Base-by-base conservation (phyloP, 2,113 vertebrate genomes). In the Microtus richardsoni region DNA sequence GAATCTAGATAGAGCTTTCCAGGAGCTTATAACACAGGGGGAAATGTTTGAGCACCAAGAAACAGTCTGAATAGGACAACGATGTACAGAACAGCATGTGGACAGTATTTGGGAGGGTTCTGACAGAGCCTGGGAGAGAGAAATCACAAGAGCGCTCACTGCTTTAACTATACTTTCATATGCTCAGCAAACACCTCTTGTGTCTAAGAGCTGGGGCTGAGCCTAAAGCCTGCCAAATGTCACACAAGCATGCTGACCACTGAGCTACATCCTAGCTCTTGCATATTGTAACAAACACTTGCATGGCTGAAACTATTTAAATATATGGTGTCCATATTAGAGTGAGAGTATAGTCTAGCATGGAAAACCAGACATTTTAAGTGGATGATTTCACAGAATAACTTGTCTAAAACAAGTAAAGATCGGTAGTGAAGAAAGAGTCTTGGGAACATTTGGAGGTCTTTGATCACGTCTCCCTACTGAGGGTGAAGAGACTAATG, bases 401-500 rank as follows among this genome's bases (percentile, higher is more conserved):
- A 49, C 47, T 93, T 87, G 62, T 44, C 14, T 94, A 84, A 96
- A 68, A 89, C 82, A 78, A 89, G 74, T 90, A 91, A 62, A 91
- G 85, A 91, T 80, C 3, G 9, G 21, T 82, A 87, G 17, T 14
- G 79, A 64, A 94, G 92, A 24, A 64, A 94, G 92, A 24, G 30
- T 71, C 54, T 77, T 70, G 49, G 44, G 60, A 64, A 60, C 8
- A 26, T 80, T 91, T 49, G 77, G 44, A 88, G 49, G 82, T 77
- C 78, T 91, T 47, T 82, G 91, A 90, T 93, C 47, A 91, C n/a
- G 62, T 54, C 64, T 74, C 36, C n/a, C 14, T 95, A 89, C 86
- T 80, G 89, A 97, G 70, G 26, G 58, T 44, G 17, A 95, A 39
- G 49, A 78, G 49, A 92, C 36, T 95, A 95, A 79, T 89, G 36